These are phyloP conservation scores for Gortyna flavago DNA, from an alignment of 2,888 invertebrate species.

Conservation along the genomic window DNA sequence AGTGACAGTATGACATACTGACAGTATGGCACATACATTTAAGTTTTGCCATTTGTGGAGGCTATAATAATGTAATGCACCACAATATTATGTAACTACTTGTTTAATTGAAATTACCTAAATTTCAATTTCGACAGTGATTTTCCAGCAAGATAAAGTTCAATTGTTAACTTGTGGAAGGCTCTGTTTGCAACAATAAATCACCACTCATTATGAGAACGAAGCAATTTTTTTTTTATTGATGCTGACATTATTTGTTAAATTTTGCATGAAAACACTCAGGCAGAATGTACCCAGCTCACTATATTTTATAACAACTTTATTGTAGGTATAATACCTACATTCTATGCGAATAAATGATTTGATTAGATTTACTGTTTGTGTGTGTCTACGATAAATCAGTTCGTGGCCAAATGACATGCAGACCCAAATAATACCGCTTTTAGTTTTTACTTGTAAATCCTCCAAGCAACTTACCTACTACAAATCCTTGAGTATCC, in stretches of 20 bases:
- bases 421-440: neutral
- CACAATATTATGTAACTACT: neutral
- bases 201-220: neutral
- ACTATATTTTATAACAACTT: too few species aligned
- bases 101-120: too few species aligned
- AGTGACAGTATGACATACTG: too few species aligned
- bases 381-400: neutral
- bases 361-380: neutral
- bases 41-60: neutral
- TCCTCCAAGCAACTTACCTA: neutral
- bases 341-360: too few species aligned
- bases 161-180: neutral
- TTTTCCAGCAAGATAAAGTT: neutral
- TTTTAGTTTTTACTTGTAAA: neutral
- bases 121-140: neutral
- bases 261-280: too few species aligned
- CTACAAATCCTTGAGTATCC: conserved; percentile 3
- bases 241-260: too few species aligned
- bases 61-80: neutral
- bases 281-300: too few species aligned
- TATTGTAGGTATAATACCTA: too few species aligned
- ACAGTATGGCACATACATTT: too few species aligned
- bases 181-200: neutral
- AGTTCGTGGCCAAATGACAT: neutral
- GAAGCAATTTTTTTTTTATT: too few species aligned